phyloP scores from a whole-genome alignment of 2,113 vertebrate genomes.

The Pagrus major region DNA sequence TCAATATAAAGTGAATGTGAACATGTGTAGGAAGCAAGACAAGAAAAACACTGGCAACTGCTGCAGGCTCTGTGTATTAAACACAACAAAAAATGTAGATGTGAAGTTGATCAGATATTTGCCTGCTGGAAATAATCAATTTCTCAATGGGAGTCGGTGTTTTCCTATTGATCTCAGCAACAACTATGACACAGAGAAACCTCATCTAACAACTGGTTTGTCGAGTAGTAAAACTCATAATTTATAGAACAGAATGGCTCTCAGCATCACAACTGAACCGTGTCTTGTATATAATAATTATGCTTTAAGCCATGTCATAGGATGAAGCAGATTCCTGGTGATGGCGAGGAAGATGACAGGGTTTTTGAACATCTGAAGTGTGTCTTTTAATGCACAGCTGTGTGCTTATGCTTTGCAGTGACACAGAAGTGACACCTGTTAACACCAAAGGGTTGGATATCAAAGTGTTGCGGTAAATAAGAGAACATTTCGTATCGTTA shows the following conservation, averaged over 20 bases:
- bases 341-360: not conserved
- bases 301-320: not conserved
- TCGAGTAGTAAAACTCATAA: not conserved
- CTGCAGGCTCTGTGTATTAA: not conserved
- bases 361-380: constrained; percentile 31
- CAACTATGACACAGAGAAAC: not conserved
- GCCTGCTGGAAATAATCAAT: not conserved
- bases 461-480: constrained; percentile 27
- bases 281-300: not conserved
- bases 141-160: constrained; percentile 3
- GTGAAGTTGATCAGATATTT: constrained; percentile 5
- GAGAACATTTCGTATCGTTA: constrained; percentile 8
- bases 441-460: constrained; percentile 25
- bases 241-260: not conserved
- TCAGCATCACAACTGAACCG: not conserved
- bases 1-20: not conserved
- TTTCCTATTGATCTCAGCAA: not conserved
- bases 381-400: constrained; percentile 20
- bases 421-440: constrained; percentile 3
- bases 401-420: not conserved
- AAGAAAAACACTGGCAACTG: not conserved
- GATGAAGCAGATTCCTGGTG: constrained; percentile 11
- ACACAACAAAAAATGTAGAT: not conserved
- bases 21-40: constrained; percentile 1
- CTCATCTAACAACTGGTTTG: not conserved